A percentile compares a stretch with the other conserved stretches of the same genome.
phyloP scores from a whole-genome alignment of 1,140 invertebrate species.

The Lordiphosa stackelbergi region DNA sequence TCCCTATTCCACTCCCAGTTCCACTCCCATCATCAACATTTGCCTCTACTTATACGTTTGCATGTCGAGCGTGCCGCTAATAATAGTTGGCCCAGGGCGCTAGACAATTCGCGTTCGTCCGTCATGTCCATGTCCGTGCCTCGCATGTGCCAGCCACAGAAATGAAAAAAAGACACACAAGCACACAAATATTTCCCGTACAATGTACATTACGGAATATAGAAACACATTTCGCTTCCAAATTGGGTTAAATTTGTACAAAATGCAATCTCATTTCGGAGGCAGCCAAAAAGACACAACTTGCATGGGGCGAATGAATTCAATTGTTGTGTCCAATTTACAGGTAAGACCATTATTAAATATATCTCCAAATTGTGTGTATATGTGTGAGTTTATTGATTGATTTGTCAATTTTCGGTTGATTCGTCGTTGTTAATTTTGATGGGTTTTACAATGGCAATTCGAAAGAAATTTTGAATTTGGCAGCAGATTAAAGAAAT shows the following conservation, averaged over 20 bases:
- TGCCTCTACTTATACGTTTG: slow-evolving; percentile 32
- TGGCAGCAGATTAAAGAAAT: no score
- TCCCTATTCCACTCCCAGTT: neutral
- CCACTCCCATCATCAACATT: slow-evolving; percentile 1
- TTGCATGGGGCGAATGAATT: slow-evolving; percentile 19
- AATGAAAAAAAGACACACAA: no score
- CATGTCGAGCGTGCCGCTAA: slow-evolving; percentile 67
- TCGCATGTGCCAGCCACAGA: slow-evolving; percentile 20
- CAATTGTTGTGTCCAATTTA: slow-evolving; percentile 30
- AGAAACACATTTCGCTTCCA: slow-evolving; percentile 22
- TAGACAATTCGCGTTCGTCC: slow-evolving; percentile 17
- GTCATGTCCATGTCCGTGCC: slow-evolving; percentile 24
- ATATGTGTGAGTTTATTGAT: no score
- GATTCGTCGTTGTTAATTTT: no score
- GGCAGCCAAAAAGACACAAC: neutral
- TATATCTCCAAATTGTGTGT: no score
- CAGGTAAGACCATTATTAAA: neutral
- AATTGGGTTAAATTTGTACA: slow-evolving; percentile 43
- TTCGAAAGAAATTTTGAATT: no score
- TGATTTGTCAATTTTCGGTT: no score
- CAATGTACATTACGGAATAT: no score
- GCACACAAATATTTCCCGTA: neutral
- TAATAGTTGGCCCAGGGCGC: slow-evolving; percentile 47
- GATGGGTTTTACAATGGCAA: no score
- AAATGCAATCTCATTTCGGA: slow-evolving; percentile 41